phyloP scores from a whole-genome alignment of 2,888 invertebrate species.

The Chrysolina oricalcia region DNA sequence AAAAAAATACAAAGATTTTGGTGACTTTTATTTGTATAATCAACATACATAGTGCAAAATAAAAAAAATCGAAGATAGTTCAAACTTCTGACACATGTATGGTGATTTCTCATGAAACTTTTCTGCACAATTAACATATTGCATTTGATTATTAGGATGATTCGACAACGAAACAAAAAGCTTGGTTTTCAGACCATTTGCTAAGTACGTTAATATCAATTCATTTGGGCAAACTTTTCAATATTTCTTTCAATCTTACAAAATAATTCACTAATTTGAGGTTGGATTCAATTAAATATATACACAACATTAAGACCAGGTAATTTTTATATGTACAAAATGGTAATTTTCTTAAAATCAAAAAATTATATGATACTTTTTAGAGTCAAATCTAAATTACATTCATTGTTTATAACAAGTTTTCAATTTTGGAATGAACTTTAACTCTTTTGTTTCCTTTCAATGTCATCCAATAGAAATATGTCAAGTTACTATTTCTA shows the following conservation, averaged over 20 bases:
- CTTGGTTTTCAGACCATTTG: slow-evolving; percentile 38
- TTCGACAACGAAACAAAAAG: slow-evolving; percentile 40
- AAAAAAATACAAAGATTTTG: slow-evolving; percentile 36
- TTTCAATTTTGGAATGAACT: slow-evolving; percentile 29
- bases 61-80: slow-evolving; percentile 38
- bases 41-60: slow-evolving; percentile 55
- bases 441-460: not conserved
- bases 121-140: slow-evolving; percentile 38
- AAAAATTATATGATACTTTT: slow-evolving; percentile 38
- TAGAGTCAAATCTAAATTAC: slow-evolving; percentile 25
- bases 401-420: slow-evolving; percentile 20
- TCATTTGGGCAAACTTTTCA: slow-evolving; percentile 40
- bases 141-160: slow-evolving; percentile 33
- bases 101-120: slow-evolving; percentile 37
- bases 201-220: slow-evolving; percentile 46
- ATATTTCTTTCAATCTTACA: slow-evolving; percentile 46
- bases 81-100: slow-evolving; percentile 45
- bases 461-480: not conserved
- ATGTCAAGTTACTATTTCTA: not conserved
- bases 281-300: slow-evolving; percentile 51
- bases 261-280: slow-evolving; percentile 53
- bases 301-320: slow-evolving; percentile 53
- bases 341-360: slow-evolving; percentile 42
- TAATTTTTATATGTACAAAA: slow-evolving; percentile 48
- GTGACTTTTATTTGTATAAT: slow-evolving; percentile 53